Conservation (phyloP, 2,888 invertebrate species). For the Cremastinae sp. region DNA sequence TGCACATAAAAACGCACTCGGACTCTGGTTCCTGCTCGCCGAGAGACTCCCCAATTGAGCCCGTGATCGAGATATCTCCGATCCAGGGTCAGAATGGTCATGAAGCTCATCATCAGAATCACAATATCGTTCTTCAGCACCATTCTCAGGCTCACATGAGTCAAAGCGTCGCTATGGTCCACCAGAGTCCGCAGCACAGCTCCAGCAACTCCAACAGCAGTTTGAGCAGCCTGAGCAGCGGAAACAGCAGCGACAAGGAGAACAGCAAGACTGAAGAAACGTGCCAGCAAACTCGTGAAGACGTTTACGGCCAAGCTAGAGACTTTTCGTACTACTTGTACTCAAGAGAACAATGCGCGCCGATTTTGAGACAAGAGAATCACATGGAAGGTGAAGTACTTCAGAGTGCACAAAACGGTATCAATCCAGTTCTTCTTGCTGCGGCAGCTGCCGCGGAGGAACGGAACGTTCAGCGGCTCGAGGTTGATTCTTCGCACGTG, state of each 20-base stretch:
- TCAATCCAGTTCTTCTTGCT: slow-evolving; percentile 73
- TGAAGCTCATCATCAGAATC: background rate
- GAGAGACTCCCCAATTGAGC: slow-evolving; percentile 75
- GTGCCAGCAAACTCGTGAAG: slow-evolving; percentile 27
- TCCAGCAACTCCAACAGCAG: slow-evolving; percentile 65
- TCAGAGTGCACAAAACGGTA: slow-evolving; percentile 54
- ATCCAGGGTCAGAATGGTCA: slow-evolving; percentile 67
- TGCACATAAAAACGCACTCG: slow-evolving; percentile 91
- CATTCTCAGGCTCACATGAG: slow-evolving; percentile 59
- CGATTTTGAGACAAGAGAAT: slow-evolving; percentile 60
- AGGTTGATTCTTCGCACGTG: slow-evolving; percentile 65
- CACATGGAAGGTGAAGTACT: slow-evolving; percentile 43
- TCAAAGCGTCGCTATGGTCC: slow-evolving; percentile 63
- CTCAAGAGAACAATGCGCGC: slow-evolving; percentile 68
- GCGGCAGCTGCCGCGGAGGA: slow-evolving; percentile 79
- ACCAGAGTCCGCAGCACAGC: slow-evolving; percentile 45
- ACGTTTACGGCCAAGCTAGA: slow-evolving; percentile 66
- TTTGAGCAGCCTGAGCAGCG: slow-evolving; percentile 73
- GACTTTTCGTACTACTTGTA: slow-evolving; percentile 79
- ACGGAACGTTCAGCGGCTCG: slow-evolving; percentile 62
- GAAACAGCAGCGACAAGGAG: slow-evolving; percentile 70
- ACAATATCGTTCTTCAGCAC: slow-evolving; percentile 41
- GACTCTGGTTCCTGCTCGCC: slow-evolving; percentile 80
- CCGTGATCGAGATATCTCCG: slow-evolving; percentile 75
- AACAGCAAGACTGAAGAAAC: slow-evolving; percentile 74